Percentiles rank a stretch among this genome's conserved stretches.
Conservation (phyloP, 2,113 vertebrate genomes). For the Dicentrarchus labrax region DNA sequence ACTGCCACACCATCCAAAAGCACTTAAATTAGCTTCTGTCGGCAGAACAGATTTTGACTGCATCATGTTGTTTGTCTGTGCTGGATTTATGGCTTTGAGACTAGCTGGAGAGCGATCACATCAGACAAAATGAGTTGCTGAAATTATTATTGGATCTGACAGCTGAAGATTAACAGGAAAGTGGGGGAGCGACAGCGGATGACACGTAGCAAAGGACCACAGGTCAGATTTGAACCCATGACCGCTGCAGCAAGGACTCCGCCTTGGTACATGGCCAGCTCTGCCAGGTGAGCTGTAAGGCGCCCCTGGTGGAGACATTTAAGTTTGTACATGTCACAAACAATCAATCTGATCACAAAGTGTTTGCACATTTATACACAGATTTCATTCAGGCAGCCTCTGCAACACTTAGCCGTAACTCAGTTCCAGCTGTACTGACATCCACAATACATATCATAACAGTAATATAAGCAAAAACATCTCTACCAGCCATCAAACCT, state of each 20-base stretch:
- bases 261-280: too few species aligned
- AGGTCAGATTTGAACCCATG: too few species aligned
- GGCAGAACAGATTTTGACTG: not conserved
- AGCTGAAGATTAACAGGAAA: too few species aligned
- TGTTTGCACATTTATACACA: not conserved
- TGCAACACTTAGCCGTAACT: not conserved
- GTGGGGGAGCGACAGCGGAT: too few species aligned
- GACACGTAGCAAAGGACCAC: too few species aligned
- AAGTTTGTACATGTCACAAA: not conserved
- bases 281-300: too few species aligned
- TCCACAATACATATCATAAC: not conserved
- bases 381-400: not conserved
- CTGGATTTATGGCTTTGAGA: not conserved
- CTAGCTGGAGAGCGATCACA: not conserved
- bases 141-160: too few species aligned
- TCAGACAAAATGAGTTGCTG: not conserved
- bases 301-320: not conserved
- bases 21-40: not conserved
- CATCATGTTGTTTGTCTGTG: not conserved
- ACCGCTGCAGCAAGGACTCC: too few species aligned
- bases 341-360: not conserved
- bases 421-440: not conserved
- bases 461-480: too few species aligned
- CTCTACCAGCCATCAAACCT: conserved; percentile 10
- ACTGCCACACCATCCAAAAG: not conserved